phyloP scores from a whole-genome alignment of 92 coral and sea anemone species.

The Bergia sp. region DNA sequence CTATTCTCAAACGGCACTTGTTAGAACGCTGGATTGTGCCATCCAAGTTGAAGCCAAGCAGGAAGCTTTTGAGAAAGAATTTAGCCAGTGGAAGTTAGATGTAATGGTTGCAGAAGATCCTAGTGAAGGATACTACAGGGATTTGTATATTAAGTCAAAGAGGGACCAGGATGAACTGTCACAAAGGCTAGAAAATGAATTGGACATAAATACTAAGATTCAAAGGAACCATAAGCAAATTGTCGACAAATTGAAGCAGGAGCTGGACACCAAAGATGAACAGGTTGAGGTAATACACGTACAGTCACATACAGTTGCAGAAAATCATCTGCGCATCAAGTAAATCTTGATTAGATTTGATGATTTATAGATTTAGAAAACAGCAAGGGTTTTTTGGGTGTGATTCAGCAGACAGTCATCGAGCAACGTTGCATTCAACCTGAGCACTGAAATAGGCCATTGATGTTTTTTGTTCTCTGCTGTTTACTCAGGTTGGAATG shows the following conservation, averaged over 20 bases:
- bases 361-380: not conserved
- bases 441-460: too few species aligned
- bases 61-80: slow-evolving; percentile 76
- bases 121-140: slow-evolving; percentile 58
- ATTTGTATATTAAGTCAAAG: slow-evolving; percentile 53
- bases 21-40: slow-evolving; percentile 24
- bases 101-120: slow-evolving; percentile 52
- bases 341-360: not conserved
- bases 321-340: not conserved
- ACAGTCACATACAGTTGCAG: not conserved
- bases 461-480: too few species aligned
- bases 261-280: slow-evolving; percentile 44
- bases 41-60: slow-evolving; percentile 63
- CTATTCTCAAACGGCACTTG: slow-evolving; percentile 40
- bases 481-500: too few species aligned
- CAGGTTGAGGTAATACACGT: slow-evolving; percentile 63
- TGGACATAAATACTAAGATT: slow-evolving; percentile 62
- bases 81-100: slow-evolving; percentile 72
- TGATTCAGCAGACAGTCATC: not conserved
- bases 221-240: slow-evolving; percentile 68
- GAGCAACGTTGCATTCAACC: too few species aligned
- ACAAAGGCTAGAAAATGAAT: slow-evolving; percentile 62
- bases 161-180: slow-evolving; percentile 50
- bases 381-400: not conserved
- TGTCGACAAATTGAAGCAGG: slow-evolving; percentile 68